These are phyloP conservation scores for Petrocephalus microphthalmus DNA, from an alignment of 2,113 vertebrate species.

Conservation along the genomic window DNA sequence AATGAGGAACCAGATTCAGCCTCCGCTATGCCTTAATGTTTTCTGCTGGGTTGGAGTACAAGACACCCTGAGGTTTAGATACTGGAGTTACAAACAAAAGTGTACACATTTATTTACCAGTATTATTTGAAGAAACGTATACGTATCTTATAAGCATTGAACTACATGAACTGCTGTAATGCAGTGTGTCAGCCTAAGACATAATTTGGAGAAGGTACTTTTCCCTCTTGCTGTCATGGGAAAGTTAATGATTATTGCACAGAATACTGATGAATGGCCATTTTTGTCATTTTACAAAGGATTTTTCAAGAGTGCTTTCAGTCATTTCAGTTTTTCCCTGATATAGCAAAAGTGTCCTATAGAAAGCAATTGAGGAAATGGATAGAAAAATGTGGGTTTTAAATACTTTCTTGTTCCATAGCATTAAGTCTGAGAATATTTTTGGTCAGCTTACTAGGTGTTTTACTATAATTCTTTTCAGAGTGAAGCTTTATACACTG, in stretches of 20 bases:
- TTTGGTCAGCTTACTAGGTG: not conserved
- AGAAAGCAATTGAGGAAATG: not conserved
- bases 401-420: not conserved
- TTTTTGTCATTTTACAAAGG: not conserved
- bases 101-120: not conserved
- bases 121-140: not conserved
- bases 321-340: not conserved
- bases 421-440: not conserved
- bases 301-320: not conserved
- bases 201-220: not conserved
- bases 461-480: conserved; percentile 11
- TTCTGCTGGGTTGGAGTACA: not conserved
- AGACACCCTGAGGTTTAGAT: not conserved
- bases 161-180: not conserved
- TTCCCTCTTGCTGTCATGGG: not conserved
- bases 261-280: not conserved
- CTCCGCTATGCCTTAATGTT: not conserved
- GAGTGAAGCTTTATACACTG: not conserved
- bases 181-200: not conserved
- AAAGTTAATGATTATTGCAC: not conserved
- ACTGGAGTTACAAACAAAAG: not conserved
- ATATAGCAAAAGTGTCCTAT: not conserved
- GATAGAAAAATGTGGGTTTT: not conserved
- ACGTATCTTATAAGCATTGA: not conserved
- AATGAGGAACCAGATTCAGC: not conserved